These are phyloP conservation scores for Heliconius erato DNA, from an alignment of 2,888 invertebrate species.

Conservation along the genomic window DNA sequence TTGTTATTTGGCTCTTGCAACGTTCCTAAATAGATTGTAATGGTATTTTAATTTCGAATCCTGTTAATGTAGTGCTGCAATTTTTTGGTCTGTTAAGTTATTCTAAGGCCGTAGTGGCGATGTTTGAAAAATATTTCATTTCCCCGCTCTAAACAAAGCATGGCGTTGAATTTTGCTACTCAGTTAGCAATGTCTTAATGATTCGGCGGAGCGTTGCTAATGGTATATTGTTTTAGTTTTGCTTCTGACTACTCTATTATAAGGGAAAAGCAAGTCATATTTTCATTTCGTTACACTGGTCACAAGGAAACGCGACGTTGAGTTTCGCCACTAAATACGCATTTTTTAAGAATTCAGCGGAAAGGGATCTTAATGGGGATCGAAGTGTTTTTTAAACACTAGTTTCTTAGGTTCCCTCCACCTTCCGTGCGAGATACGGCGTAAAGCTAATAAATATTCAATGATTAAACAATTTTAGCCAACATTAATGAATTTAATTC, in stretches of 20 bases:
- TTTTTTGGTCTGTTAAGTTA: neutral
- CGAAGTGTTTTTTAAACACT: neutral
- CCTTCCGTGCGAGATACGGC: neutral
- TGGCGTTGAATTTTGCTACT: no score
- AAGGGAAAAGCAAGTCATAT: neutral
- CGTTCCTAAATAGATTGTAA: constrained; percentile 59
- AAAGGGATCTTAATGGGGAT: no score
- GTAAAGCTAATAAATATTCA: no score
- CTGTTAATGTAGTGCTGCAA: constrained; percentile 32
- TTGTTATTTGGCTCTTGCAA: constrained; percentile 71
- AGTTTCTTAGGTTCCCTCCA: neutral
- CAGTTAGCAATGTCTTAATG: no score
- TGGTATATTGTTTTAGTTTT: no score
- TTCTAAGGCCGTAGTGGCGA: neutral
- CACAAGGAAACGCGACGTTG: neutral
- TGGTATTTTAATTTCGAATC: constrained; percentile 64
- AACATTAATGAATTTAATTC: no score
- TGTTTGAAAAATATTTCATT: no score
- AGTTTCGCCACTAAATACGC: neutral
- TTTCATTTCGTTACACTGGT: neutral
- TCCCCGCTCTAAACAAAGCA: no score
- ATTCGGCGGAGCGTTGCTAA: no score
- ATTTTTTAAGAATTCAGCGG: no score
- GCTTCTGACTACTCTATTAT: no score
- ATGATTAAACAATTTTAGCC: no score